phyloP scores from a whole-genome alignment of 2,113 vertebrate genomes.

The Brienomyrus longianalis region DNA sequence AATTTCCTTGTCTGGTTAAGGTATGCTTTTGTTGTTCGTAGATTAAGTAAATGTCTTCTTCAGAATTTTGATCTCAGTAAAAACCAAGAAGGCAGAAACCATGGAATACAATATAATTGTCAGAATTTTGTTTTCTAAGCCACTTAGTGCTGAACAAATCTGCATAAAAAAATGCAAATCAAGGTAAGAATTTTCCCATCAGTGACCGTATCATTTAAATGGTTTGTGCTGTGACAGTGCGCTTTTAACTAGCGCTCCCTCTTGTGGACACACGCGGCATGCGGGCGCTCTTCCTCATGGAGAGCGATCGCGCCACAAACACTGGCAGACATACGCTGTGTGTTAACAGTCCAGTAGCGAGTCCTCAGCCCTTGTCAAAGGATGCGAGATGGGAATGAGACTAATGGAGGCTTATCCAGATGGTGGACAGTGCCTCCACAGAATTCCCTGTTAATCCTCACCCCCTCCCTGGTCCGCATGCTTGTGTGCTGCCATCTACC shows the following conservation, averaged over 20 bases:
- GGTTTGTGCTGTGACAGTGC: background rate
- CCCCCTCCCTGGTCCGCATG: background rate
- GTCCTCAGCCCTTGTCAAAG: slow-evolving; percentile 18
- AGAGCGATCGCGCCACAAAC: background rate
- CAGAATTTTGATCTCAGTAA: background rate
- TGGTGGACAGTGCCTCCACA: slow-evolving; percentile 24
- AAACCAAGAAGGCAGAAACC: background rate
- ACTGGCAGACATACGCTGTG: slow-evolving; percentile 23
- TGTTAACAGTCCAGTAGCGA: slow-evolving; percentile 27
- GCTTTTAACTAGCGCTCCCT: background rate
- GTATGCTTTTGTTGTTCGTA: background rate
- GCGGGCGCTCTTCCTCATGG: background rate
- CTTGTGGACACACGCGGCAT: background rate
- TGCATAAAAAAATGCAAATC: background rate
- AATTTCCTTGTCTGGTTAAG: background rate
- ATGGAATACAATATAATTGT: background rate
- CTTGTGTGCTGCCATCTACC: background rate
- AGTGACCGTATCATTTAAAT: background rate
- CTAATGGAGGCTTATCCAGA: slow-evolving; percentile 37
- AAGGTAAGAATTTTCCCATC: background rate
- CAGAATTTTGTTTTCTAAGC: background rate
- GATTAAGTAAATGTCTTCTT: background rate
- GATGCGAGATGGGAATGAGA: slow-evolving; percentile 22
- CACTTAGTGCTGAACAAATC: background rate
- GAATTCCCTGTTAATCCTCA: slow-evolving; percentile 33